A percentile compares a stretch with the other conserved stretches of the same genome.
These are phyloP conservation scores for Adelognathus sp. DNA, from an alignment of 2,888 invertebrate genomes.

Conservation along the genomic window DNA sequence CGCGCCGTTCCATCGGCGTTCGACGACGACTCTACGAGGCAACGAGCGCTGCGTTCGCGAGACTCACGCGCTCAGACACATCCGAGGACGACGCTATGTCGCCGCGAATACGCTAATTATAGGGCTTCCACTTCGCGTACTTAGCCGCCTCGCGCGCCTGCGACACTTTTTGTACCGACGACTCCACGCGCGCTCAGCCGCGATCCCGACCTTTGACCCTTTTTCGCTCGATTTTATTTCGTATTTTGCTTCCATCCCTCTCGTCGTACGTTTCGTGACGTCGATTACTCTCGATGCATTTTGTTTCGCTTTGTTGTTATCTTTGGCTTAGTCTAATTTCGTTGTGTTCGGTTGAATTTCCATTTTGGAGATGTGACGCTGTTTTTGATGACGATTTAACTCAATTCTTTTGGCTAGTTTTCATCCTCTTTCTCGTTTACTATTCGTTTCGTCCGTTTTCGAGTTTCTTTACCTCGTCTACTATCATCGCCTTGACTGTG, in stretches of 20 bases:
- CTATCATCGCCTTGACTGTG: too few species aligned
- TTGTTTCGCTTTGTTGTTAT: conserved; percentile 11
- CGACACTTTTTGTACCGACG: conserved; percentile 18
- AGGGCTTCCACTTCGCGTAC: conserved; percentile 26
- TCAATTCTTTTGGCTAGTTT: too few species aligned
- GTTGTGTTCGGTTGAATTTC: too few species aligned
- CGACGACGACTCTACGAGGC: neutral
- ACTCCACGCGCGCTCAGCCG: conserved; percentile 1
- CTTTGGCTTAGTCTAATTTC: too few species aligned
- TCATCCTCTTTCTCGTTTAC: too few species aligned
- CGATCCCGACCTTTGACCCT: conserved; percentile 50
- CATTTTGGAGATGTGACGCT: too few species aligned
- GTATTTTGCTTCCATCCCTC: neutral
- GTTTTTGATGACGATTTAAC: too few species aligned
- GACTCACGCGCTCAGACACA: conserved; percentile 40
- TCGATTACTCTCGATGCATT: conserved; percentile 4
- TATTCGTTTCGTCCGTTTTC: too few species aligned
- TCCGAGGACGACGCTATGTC: conserved; percentile 39
- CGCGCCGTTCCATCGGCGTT: neutral
- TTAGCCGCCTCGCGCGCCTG: conserved; percentile 21
- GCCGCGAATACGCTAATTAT: conserved; percentile 55
- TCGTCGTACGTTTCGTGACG: neutral
- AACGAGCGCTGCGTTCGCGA: neutral
- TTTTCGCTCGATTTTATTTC: conserved; percentile 9
- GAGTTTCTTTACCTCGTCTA: too few species aligned